Evolutionary conservation across 2,113 vertebrate species (phyloP).

Genomic region (Phaethornis superciliosus): DNA sequence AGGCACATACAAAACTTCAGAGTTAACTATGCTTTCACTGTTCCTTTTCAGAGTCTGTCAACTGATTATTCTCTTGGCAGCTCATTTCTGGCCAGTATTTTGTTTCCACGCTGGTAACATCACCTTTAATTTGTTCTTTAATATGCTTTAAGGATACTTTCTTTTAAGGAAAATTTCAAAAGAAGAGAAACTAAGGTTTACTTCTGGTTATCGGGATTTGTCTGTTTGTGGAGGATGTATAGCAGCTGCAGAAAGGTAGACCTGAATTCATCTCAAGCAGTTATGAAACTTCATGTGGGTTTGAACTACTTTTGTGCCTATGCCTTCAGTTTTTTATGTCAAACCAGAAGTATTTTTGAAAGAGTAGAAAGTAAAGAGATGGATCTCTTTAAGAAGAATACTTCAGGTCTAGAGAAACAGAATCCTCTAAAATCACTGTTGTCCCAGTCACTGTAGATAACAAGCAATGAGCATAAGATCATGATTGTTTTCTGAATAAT

Average conservation of each 20-base stretch:
- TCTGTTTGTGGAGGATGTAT: neutral
- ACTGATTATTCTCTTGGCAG: neutral
- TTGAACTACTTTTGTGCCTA: neutral
- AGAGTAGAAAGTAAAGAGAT: neutral
- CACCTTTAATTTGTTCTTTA: neutral
- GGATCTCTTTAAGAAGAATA: neutral
- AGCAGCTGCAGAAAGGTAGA: neutral
- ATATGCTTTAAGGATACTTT: neutral
- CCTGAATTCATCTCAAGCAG: neutral
- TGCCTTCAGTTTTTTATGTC: neutral
- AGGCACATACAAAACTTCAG: neutral
- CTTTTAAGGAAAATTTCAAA: neutral
- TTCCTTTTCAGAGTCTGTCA: neutral
- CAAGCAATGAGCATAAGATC: neutral
- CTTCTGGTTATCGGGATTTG: neutral
- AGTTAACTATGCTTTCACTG: neutral
- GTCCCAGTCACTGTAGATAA: neutral
- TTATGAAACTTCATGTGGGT: neutral
- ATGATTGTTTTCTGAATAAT: neutral
- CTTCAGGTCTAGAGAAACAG: neutral
- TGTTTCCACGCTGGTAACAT: neutral
- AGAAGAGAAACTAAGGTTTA: neutral
- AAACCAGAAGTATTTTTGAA: neutral
- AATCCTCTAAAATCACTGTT: neutral
- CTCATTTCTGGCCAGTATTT: conserved; percentile 54